Conservation (phyloP, 2,797 vertebrate genomes). For the Orestias chungarensis region DNA sequence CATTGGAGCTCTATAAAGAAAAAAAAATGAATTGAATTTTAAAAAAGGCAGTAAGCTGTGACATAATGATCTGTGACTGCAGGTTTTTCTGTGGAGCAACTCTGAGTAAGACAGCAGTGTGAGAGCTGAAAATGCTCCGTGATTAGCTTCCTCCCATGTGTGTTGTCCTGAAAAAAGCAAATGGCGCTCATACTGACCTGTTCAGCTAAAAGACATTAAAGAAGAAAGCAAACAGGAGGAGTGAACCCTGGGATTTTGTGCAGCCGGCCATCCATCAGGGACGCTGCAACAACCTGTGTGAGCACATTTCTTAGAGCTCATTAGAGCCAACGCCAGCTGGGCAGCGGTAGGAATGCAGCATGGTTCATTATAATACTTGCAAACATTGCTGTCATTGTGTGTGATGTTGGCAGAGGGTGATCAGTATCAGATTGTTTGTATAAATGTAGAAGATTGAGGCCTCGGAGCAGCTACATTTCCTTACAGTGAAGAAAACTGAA, state of each 20-base stretch:
- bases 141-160: slow-evolving; percentile 44
- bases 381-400: slow-evolving; percentile 23
- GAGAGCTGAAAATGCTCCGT: slow-evolving; percentile 22
- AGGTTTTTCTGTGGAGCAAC: slow-evolving; percentile 9
- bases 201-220: slow-evolving; percentile 7
- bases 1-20: slow-evolving; percentile 25
- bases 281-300: slow-evolving; percentile 41
- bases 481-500: background rate
- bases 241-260: slow-evolving; percentile 7
- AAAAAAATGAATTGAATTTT: slow-evolving; percentile 4
- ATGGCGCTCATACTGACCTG: slow-evolving; percentile 4
- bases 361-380: slow-evolving; percentile 53
- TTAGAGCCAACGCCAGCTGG: slow-evolving; percentile 47
- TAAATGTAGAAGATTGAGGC: slow-evolving; percentile 11
- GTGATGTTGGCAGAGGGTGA: slow-evolving; percentile 36
- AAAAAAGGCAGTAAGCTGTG: slow-evolving; percentile 3
- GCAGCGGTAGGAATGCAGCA: slow-evolving; percentile 43
- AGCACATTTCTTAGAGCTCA: slow-evolving; percentile 44
- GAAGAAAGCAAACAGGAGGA: background rate
- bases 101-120: slow-evolving; percentile 26
- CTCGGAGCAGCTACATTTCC: background rate
- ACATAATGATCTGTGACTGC: slow-evolving; percentile 9
- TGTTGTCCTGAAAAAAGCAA: slow-evolving; percentile 48
- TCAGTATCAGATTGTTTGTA: slow-evolving; percentile 29
- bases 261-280: slow-evolving; percentile 48